Evolutionary conservation across 92 coral and sea anemone species (phyloP).

Genomic region (Palythoa heliodiscus): DNA sequence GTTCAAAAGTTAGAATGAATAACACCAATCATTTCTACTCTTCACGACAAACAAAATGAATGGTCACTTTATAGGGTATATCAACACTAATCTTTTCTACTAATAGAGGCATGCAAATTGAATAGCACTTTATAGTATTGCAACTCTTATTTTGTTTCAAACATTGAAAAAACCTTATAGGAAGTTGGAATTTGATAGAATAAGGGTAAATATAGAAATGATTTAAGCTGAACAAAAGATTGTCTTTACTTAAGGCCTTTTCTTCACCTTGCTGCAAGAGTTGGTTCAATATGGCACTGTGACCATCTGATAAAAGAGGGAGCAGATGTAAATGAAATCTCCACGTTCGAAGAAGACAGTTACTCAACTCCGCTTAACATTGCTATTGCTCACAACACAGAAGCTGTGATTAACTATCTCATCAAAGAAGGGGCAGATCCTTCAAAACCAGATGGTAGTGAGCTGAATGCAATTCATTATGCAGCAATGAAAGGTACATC

Average conservation of each 20-base stretch:
- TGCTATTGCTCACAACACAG: slow-evolving; percentile 37
- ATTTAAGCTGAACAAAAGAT: neutral
- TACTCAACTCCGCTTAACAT: slow-evolving; percentile 34
- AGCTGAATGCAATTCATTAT: slow-evolving; percentile 28
- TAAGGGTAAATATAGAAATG: neutral
- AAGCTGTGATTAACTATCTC: slow-evolving; percentile 13
- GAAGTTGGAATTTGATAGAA: neutral
- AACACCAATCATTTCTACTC: too few species aligned
- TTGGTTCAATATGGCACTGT: slow-evolving; percentile 24
- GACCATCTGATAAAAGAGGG: slow-evolving; percentile 28
- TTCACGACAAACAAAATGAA: too few species aligned
- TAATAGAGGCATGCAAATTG: too few species aligned
- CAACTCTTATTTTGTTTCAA: too few species aligned
- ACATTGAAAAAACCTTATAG: too few species aligned
- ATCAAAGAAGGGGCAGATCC: slow-evolving; percentile 15
- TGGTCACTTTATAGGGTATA: too few species aligned
- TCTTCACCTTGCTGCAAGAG: slow-evolving; percentile 41
- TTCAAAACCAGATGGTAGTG: slow-evolving; percentile 15
- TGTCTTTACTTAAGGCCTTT: slow-evolving; percentile 7
- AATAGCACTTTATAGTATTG: too few species aligned
- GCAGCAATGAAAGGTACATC: slow-evolving; percentile 39
- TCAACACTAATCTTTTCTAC: too few species aligned
- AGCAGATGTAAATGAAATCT: slow-evolving; percentile 35
- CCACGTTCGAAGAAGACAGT: slow-evolving; percentile 41
- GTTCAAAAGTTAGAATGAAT: too few species aligned